These are phyloP conservation scores for Porites australiensis DNA, from an alignment of 64 coral and sea anemone genomes.

Conservation along the genomic window DNA sequence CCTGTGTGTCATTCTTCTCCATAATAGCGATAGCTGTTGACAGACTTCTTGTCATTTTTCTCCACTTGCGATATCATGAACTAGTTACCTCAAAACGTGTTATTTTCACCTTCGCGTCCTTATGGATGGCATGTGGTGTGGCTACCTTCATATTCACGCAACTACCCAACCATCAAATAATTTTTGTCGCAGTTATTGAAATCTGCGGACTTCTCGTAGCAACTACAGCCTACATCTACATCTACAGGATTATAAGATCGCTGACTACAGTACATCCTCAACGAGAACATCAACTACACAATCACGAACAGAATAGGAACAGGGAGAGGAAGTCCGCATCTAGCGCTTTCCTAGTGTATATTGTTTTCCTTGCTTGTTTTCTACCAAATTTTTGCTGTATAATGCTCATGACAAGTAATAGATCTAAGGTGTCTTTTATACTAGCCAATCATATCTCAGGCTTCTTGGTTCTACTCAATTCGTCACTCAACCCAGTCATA, in stretches of 20 bases:
- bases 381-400: neutral
- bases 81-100: neutral
- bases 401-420: neutral
- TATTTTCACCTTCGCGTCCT: neutral
- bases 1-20: slow-evolving; percentile 19
- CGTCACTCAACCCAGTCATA: neutral
- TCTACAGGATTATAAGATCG: slow-evolving; percentile 8
- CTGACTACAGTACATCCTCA: slow-evolving; percentile 11
- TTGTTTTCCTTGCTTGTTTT: neutral
- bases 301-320: neutral
- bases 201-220: neutral
- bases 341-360: neutral
- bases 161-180: neutral
- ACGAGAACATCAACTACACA: neutral
- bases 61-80: slow-evolving; percentile 37
- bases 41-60: slow-evolving; percentile 27
- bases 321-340: neutral
- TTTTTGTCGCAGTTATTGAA: neutral
- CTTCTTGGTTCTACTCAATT: neutral
- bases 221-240: neutral
- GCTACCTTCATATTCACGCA: neutral
- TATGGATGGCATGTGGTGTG: slow-evolving; percentile 13
- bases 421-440: neutral
- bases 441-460: neutral
- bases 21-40: slow-evolving; percentile 33